Percentiles rank a stretch among this genome's conserved stretches.
Conservation (phyloP, 2,113 vertebrate species). For the Phoxinus phoxinus region DNA sequence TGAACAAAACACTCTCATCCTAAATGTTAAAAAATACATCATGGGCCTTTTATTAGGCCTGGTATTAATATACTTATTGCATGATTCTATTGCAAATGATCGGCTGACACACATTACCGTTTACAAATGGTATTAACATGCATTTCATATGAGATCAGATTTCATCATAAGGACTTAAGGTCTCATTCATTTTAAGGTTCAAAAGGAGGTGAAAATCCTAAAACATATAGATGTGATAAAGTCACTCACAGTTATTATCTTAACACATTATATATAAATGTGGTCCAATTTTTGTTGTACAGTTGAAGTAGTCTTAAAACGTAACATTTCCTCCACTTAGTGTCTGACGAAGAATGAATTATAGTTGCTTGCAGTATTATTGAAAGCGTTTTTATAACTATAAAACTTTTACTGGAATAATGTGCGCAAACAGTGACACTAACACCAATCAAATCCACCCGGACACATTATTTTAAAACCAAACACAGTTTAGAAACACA, state of each 20-base stretch:
- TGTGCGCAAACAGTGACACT: background rate
- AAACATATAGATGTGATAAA: background rate
- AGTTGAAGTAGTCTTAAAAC: background rate
- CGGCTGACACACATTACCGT: background rate
- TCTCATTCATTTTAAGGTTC: background rate
- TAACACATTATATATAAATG: background rate
- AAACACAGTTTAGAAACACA: background rate
- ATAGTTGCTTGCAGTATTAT: background rate
- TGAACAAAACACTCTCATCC: background rate
- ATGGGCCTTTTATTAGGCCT: background rate
- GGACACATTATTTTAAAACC: background rate
- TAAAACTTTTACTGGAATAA: background rate
- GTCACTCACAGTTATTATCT: background rate
- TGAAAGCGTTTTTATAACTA: background rate
- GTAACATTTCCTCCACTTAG: background rate
- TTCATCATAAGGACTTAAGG: background rate
- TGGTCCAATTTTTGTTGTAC: background rate
- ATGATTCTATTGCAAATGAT: background rate
- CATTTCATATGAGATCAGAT: background rate
- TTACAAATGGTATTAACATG: background rate
- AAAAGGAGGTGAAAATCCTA: background rate
- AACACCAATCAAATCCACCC: background rate
- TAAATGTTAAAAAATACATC: background rate
- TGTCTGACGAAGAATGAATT: background rate
- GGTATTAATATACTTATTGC: background rate